These are phyloP conservation scores for Nothocercus julius DNA, from an alignment of 2,113 vertebrate species.

Conservation along the genomic window DNA sequence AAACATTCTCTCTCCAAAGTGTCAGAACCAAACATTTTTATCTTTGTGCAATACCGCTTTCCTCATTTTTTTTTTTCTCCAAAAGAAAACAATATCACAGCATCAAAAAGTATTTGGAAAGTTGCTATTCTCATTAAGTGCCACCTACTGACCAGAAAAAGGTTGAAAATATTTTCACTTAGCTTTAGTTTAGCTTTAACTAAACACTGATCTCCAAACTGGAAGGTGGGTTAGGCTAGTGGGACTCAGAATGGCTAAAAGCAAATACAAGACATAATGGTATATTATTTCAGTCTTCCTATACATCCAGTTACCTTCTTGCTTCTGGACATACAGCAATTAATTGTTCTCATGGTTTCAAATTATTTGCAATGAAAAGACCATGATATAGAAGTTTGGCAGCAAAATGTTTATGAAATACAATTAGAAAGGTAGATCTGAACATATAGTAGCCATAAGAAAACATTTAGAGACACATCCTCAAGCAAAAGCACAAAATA, in stretches of 20 bases:
- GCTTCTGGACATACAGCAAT: neutral
- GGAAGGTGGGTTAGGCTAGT: neutral
- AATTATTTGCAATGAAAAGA: neutral
- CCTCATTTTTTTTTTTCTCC: neutral
- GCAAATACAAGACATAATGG: neutral
- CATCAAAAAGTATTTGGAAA: neutral
- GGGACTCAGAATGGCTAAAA: neutral
- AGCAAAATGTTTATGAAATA: neutral
- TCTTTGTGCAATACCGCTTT: no score
- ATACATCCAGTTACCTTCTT: neutral
- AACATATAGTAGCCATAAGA: neutral
- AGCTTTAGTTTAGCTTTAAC: neutral
- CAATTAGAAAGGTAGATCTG: neutral
- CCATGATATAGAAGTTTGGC: neutral
- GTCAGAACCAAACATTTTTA: neutral
- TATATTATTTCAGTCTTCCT: neutral
- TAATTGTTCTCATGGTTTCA: neutral
- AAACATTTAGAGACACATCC: neutral
- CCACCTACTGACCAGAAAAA: neutral
- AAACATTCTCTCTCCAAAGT: neutral
- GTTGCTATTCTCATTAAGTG: neutral
- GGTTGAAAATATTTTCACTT: neutral
- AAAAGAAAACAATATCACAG: neutral
- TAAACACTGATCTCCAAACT: neutral
- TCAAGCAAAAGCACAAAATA: neutral